Evolutionary conservation across 2,113 vertebrate genomes (phyloP).

Genomic region (Gracilinanus agilis): DNA sequence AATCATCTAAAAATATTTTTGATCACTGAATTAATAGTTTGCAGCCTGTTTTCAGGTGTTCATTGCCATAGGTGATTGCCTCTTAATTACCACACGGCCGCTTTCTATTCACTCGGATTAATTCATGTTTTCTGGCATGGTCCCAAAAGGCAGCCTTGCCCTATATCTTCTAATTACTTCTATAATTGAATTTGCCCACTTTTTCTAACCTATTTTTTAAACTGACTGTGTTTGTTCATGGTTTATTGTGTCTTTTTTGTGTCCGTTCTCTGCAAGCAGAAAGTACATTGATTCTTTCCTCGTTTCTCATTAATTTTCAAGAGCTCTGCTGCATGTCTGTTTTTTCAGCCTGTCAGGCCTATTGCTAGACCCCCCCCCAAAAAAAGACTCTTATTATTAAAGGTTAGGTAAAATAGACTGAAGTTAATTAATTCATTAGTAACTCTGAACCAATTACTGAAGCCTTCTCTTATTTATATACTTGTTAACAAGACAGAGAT

Average conservation of each 20-base stretch:
- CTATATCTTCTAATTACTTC: constrained; percentile 99
- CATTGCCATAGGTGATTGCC: constrained; percentile 99
- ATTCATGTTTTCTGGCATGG: constrained; percentile 98
- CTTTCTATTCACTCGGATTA: constrained; percentile 98
- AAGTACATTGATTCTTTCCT: constrained; percentile 94
- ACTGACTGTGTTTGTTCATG: constrained; percentile 98
- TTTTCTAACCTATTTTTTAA: constrained; percentile 99
- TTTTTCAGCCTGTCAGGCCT: constrained; percentile 90
- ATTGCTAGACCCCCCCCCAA: constrained; percentile 85
- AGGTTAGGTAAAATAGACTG: constrained; percentile 92
- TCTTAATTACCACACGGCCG: constrained; percentile 99
- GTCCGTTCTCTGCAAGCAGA: constrained; percentile 94
- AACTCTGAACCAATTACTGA: constrained; percentile 93
- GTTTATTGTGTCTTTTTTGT: constrained; percentile 99
- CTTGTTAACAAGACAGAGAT: constrained; percentile 91
- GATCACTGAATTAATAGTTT: constrained; percentile 99
- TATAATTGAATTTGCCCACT: constrained; percentile 99
- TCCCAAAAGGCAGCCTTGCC: constrained; percentile 97
- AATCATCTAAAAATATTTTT: constrained; percentile 99
- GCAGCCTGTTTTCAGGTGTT: constrained; percentile 94
- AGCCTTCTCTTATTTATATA: constrained; percentile 90
- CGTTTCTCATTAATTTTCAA: constrained; percentile 96
- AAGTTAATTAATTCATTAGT: constrained; percentile 97
- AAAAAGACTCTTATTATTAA: constrained; percentile 89
- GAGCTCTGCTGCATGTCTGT: constrained; percentile 91